Conservation (phyloP, 2,797 vertebrate species). For the Semotilus atromaculatus region DNA sequence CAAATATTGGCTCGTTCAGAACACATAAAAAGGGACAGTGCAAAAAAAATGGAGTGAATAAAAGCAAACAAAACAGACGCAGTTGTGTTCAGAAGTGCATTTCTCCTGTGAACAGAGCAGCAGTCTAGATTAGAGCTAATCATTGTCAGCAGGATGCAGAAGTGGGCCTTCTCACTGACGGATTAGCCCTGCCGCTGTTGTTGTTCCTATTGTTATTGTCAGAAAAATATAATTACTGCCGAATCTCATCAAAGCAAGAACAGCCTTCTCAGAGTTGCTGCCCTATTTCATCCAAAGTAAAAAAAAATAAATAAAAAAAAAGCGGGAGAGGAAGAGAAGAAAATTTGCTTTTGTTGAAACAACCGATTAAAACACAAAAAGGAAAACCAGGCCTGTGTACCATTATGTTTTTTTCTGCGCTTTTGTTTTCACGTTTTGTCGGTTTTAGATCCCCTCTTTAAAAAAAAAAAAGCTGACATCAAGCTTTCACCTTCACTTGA, state of each 20-base stretch:
- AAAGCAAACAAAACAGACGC: conserved; percentile 67
- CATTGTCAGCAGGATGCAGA: conserved; percentile 82
- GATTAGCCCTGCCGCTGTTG: conserved; percentile 83
- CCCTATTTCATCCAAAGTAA: conserved; percentile 46
- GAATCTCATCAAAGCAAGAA: conserved; percentile 84
- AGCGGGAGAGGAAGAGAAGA: conserved; percentile 10
- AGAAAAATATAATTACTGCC: conserved; percentile 82
- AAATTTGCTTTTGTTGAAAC: conserved; percentile 52
- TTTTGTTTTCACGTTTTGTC: conserved; percentile 51
- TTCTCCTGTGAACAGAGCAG: conserved; percentile 79
- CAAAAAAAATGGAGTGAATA: conserved; percentile 18
- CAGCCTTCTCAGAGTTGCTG: conserved; percentile 78
- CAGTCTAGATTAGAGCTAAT: conserved; percentile 82
- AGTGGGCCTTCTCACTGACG: conserved; percentile 80
- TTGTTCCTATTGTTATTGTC: conserved; percentile 81
- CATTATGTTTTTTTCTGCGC: conserved; percentile 15
- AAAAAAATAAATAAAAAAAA: conserved; percentile 13
- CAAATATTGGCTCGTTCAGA: conserved; percentile 42
- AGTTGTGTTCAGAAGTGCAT: conserved; percentile 74
- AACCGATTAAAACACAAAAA: conserved; percentile 42
- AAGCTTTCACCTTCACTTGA: conserved; percentile 84
- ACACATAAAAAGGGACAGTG: conserved; percentile 37
- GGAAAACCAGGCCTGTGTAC: conserved; percentile 6
- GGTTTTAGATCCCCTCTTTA: conserved; percentile 62
- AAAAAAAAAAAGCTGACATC: conserved; percentile 73